phyloP scores from a whole-genome alignment of 2,888 invertebrate genomes.

The Orthonychiurus folsomi region DNA sequence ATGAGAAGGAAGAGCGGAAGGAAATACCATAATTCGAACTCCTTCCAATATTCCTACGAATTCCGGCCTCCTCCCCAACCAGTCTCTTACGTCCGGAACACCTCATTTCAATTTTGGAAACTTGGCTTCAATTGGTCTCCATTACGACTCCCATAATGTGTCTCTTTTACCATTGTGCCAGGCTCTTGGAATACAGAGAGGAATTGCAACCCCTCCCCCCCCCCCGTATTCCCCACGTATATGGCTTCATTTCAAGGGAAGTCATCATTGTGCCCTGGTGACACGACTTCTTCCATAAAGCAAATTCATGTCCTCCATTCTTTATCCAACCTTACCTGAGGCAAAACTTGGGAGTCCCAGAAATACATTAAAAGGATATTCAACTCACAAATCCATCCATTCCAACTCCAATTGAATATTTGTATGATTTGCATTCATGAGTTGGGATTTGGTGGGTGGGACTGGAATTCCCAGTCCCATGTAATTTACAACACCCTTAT shows the following conservation, averaged over 20 bases:
- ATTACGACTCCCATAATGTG: neutral
- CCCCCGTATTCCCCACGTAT: too few relatives aligned
- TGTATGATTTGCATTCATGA: too few relatives aligned
- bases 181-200: neutral
- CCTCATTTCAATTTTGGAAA: slow-evolving; percentile 1
- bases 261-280: neutral
- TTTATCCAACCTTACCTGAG: neutral
- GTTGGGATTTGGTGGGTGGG: too few relatives aligned
- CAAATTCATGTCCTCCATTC: neutral
- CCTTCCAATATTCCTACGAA: neutral
- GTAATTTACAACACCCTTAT: too few relatives aligned
- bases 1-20: neutral
- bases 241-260: neutral
- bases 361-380: too few relatives aligned
- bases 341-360: too few relatives aligned
- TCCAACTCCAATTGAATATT: too few relatives aligned
- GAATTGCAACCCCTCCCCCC: too few relatives aligned
- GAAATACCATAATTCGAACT: neutral
- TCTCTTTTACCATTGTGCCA: neutral
- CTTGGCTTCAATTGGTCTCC: neutral
- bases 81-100: neutral
- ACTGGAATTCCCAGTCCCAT: too few relatives aligned
- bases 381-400: too few relatives aligned
- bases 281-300: neutral
- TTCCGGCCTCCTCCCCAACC: too few relatives aligned